phyloP scores from a whole-genome alignment of 2,888 invertebrate species.

The Drosophila parthenogenetica region DNA sequence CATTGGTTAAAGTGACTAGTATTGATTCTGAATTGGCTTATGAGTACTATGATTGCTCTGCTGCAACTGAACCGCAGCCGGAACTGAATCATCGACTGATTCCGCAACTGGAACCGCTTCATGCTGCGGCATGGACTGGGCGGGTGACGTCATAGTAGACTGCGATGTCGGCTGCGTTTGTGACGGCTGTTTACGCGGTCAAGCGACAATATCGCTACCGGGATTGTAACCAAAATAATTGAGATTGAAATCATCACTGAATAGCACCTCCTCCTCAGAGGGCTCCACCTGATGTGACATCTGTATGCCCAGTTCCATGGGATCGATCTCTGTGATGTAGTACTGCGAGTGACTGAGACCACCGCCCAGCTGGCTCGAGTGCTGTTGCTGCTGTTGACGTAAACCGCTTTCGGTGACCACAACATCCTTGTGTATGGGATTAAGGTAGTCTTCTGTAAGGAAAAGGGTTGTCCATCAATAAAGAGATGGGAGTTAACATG shows the following conservation, averaged over 20 bases:
- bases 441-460: constrained; percentile 87
- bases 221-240: constrained; percentile 85
- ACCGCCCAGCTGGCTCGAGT: constrained; percentile 15
- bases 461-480: background rate
- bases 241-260: constrained; percentile 85
- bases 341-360: constrained; percentile 73
- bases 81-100: constrained; percentile 5
- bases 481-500: background rate
- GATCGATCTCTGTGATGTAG: constrained; percentile 85
- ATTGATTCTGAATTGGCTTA: constrained; percentile 78
- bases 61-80: constrained; percentile 30
- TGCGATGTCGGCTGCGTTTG: constrained; percentile 12
- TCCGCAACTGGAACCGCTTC: constrained; percentile 10
- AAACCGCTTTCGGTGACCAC: constrained; percentile 91
- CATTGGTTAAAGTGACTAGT: constrained; percentile 68
- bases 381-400: constrained; percentile 71
- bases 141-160: constrained; percentile 1
- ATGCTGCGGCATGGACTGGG: background rate
- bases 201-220: constrained; percentile 84
- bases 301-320: constrained; percentile 85
- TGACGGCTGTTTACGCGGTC: constrained; percentile 72
- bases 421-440: constrained; percentile 91
- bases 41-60: constrained; percentile 56
- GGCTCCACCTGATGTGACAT: constrained; percentile 81
- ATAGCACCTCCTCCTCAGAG: constrained; percentile 84